Evolutionary conservation across 2,797 vertebrate species (phyloP), one percentile per base, ranked within the genome.

Genomic region (Coccyzus lansbergi): DNA sequence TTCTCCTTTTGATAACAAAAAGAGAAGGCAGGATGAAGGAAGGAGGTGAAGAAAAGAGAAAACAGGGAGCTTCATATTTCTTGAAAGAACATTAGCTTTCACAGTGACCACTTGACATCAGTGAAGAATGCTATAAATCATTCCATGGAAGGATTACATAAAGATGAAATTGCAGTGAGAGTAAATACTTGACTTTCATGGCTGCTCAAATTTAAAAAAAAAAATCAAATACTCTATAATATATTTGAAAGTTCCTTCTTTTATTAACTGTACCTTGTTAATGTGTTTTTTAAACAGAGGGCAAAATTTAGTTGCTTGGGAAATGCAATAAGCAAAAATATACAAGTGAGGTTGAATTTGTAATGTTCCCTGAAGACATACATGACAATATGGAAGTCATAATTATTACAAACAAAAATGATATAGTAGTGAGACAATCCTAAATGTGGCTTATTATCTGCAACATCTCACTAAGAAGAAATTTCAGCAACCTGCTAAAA

Each of bases 1-100:
- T 89, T 93, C 72, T 34, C 40, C 40, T 90, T 95, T 85, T 89
- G 72, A 76, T 71, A 89, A 71, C 38, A 87, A 70, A 69, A 94
- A 85, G 55, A 75, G 36, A 78, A 91, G 58, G 19, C 34, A 90
- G 36, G 53, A 53, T 64, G 33, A 90, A 86, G 31, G 53, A 22
- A 83, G 34, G 8, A 64, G 55, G 53, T 36, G 64, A 79, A 91
- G 83, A 56, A 65, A 92, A 86, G 42, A 49, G 40, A 85, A 95
- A 91, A 71, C 38, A 81, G 10, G 24, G 29, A 81, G 12, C 13
- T 91, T 83, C 55, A 18, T 22, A 79, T 44, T 86, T 71, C 53
- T 87, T 89, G 53, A 86, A 89, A 89, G 38, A 75, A 49, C 64
- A 71, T 80, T 79, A 80, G 29, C 42, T 89, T 77, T 87, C 88